phyloP scores from a whole-genome alignment of 2,113 vertebrate species.

The Callorhinus ursinus region DNA sequence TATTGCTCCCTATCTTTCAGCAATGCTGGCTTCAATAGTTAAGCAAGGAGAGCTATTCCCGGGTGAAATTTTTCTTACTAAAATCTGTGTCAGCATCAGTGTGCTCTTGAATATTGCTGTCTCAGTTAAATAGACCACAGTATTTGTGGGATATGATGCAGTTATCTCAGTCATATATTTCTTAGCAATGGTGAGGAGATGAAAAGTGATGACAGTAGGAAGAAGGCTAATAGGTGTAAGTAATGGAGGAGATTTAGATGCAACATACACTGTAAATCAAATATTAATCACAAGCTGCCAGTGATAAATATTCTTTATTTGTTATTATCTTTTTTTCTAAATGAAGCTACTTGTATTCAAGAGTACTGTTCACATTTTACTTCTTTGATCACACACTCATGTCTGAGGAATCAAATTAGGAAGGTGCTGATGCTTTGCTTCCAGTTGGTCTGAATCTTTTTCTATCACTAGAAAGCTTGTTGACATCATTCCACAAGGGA shows the following conservation, averaged over 20 bases:
- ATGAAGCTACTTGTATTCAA: slow-evolving; percentile 66
- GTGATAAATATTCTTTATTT: slow-evolving; percentile 74
- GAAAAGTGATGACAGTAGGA: slow-evolving; percentile 52
- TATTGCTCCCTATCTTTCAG: neutral
- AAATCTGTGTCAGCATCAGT: slow-evolving; percentile 65
- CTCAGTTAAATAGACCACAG: slow-evolving; percentile 66
- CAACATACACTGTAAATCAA: slow-evolving; percentile 71
- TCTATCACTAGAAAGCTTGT: slow-evolving; percentile 62
- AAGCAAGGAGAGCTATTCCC: neutral
- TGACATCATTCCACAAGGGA: slow-evolving; percentile 62
- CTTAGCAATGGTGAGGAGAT: slow-evolving; percentile 35
- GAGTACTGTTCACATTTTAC: slow-evolving; percentile 53
- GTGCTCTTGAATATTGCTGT: slow-evolving; percentile 35
- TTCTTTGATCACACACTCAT: slow-evolving; percentile 71
- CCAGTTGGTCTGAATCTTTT: slow-evolving; percentile 72
- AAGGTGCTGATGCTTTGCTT: slow-evolving; percentile 71
- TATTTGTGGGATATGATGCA: slow-evolving; percentile 59
- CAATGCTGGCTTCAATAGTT: neutral
- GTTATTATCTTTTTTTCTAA: slow-evolving; percentile 77
- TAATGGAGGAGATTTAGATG: slow-evolving; percentile 67
- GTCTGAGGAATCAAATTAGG: slow-evolving; percentile 77
- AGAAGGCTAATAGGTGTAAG: slow-evolving; percentile 72
- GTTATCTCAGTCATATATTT: slow-evolving; percentile 65
- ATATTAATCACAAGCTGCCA: slow-evolving; percentile 74
- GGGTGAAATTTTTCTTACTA: slow-evolving; percentile 41